A percentile compares a stretch with the other conserved stretches of the same genome.
phyloP scores from a whole-genome alignment of 1,140 invertebrate species.

The Aradophagus sp. region DNA sequence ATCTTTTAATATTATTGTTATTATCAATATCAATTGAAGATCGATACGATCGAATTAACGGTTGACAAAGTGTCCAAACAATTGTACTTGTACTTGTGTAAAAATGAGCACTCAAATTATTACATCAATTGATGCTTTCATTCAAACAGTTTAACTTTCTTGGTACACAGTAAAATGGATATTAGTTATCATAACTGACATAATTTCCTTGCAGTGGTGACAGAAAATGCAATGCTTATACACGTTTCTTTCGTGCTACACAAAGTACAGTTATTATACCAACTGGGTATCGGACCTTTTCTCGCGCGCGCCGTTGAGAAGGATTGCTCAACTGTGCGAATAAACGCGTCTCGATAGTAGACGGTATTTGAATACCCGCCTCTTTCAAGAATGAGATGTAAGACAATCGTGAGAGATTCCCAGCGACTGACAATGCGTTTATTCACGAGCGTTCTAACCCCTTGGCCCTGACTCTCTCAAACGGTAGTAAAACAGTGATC shows the following conservation, averaged over 20 bases:
- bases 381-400: conserved; percentile 67
- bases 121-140: too few species aligned
- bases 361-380: conserved; percentile 68
- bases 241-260: conserved; percentile 12
- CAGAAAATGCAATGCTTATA: conserved; percentile 24
- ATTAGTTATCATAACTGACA: conserved; percentile 41
- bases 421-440: conserved; percentile 70
- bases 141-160: too few species aligned
- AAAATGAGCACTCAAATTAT: too few species aligned
- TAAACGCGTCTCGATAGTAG: conserved; percentile 62
- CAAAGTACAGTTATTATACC: conserved; percentile 46
- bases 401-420: conserved; percentile 74
- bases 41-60: too few species aligned
- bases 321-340: conserved; percentile 66
- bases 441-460: conserved; percentile 58
- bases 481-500: conserved; percentile 66
- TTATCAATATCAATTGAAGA: too few species aligned
- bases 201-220: conserved; percentile 34
- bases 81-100: too few species aligned
- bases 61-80: too few species aligned
- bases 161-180: too few species aligned
- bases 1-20: too few species aligned
- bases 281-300: conserved; percentile 33
- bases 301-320: conserved; percentile 18
- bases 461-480: conserved; percentile 60